Evolutionary conservation across 2,113 vertebrate species (phyloP).

Genomic region (Fregata magnificens): DNA sequence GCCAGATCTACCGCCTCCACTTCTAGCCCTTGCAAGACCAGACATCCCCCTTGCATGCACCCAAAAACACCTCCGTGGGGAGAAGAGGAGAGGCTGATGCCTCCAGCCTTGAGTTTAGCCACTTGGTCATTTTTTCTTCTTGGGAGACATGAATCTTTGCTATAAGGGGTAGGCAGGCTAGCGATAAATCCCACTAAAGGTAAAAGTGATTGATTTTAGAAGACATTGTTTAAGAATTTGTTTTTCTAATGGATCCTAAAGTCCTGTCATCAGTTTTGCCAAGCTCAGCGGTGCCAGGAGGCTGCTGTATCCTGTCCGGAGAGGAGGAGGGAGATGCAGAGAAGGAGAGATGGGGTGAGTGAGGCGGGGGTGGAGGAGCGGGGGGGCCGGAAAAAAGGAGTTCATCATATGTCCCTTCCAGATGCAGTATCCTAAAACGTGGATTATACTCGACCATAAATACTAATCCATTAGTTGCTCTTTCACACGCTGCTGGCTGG

Average conservation of each 20-base stretch:
- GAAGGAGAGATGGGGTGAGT: neutral
- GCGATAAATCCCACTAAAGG: conserved; percentile 64
- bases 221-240: conserved; percentile 72
- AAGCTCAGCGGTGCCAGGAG: conserved; percentile 62
- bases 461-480: conserved; percentile 73
- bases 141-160: conserved; percentile 54
- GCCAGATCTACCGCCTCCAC: neutral
- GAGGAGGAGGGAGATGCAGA: neutral
- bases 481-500: conserved; percentile 64
- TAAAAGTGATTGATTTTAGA: conserved; percentile 71
- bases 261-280: conserved; percentile 63
- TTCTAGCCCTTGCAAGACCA: neutral
- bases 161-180: neutral
- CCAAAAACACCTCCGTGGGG: neutral
- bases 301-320: neutral
- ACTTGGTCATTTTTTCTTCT: neutral
- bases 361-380: neutral
- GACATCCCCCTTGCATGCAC: neutral
- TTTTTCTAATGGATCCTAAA: conserved; percentile 72
- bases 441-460: conserved; percentile 49
- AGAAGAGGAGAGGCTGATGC: neutral
- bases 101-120: neutral
- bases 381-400: neutral
- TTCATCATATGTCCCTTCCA: conserved; percentile 37
- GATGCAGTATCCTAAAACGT: conserved; percentile 41